Evolutionary conservation across 2,113 vertebrate genomes (phyloP), one percentile per base, ranked within the genome.

Genomic region (Caranx melampygus): DNA sequence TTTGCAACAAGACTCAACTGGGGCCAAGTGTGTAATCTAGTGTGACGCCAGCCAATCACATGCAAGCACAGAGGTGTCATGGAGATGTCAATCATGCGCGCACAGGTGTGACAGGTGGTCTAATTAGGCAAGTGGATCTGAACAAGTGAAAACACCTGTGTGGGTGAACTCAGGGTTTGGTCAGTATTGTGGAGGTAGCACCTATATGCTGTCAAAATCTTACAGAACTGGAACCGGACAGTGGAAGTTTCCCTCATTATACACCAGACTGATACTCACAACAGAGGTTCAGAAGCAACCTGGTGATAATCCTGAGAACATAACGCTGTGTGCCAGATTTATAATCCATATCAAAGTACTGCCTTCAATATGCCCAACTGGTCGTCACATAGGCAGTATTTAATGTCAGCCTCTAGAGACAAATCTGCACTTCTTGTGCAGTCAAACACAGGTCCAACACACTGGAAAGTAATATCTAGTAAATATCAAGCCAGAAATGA

Each of bases 381-480:
- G 1, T 14, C 2, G 5, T 34, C 2, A 2, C 26, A 31, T 6
- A 52, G 18, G 59, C 57, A 72, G 21, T 45, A 54, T 44, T 60
- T 21, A 65, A 72, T 42, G 37, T 59, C 70, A 61, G 63, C 47
- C 37, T 1, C 2, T 12, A n/a, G 15, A 44, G 62, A 67, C 26
- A 62, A 47, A 40, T 42, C 54, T 40, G 37, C 45, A 40, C 6
- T 34, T 76, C 34, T 40, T 6, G n/a, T 55, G n/a, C 40, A 35
- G 16, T 13, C 16, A 16, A 14, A 10, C 44, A 9, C 5, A 11
- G 26, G 26, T 49, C 60, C 13, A 14, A 26, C 10, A 55, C 42
- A 34, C 34, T 21, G 33, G 37, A 58, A 70, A 49, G 57, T 47
- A 49, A 74, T 70, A 61, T 78, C 2, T 4, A 18, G 14, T 37